Base-by-base conservation (phyloP, 23 tunicate species). In the Ascidia mentula region DNA sequence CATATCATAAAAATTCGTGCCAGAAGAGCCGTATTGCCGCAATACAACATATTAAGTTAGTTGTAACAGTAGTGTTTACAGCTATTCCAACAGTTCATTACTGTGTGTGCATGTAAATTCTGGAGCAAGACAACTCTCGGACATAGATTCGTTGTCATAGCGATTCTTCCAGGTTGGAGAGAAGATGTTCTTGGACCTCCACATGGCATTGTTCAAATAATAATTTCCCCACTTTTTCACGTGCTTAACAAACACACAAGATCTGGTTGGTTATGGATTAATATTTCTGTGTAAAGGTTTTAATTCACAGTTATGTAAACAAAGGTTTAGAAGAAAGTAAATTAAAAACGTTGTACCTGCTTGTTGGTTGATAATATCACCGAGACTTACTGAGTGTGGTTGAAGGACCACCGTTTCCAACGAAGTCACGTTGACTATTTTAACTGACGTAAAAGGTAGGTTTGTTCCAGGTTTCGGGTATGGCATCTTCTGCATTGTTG, bases 381-480 rank as follows among this genome's bases (percentile, higher is more conserved):
- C 12, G 81, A 40, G 32, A 86, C 65, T 53, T 28, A 53, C 65
- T 5, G 65, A 28, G 13, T 53, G 65, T 1, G 65, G 65, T 28
- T 53, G 12, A 6, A 53, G 65, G 22, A 26, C 24, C 2, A 28
- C 24, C 24, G 22, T 26, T 53, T 53, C 65, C 65, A 53, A 53
- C 24, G 65, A 53, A 26, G 65, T 53, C 7, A 53, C 65, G 65
- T 53, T 53, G 1, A 53, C 65, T 6, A 92, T 69, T 15, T 22
- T 46, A 1, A 83, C 40, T 13, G 46, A 38, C 18, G 86, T 87
- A 17, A 32, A 17, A 18, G 97, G 97, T 31, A 92, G 82, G 18
- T 82, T 84, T 0, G 92, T 92, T 5, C 89, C 92, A 36, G 92
- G 92, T 69, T 92, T 92, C 0, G 97, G 97, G 79, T 92, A 92